phyloP scores from a whole-genome alignment of 53 echinoderm and acorn worm genomes.

The Holothuria leucospilota region DNA sequence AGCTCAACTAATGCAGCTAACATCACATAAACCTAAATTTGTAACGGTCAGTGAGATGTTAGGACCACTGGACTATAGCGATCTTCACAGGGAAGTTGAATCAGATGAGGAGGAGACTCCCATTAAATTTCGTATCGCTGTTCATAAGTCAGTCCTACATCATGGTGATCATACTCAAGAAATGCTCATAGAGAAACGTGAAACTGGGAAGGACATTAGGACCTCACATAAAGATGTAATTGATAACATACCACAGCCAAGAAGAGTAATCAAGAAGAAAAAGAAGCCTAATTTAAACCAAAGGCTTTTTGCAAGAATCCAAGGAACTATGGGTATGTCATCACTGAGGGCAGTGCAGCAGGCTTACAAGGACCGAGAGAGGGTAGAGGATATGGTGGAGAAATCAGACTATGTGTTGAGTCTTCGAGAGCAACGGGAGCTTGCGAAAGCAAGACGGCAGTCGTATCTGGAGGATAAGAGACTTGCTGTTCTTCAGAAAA shows the following conservation, averaged over 20 bases:
- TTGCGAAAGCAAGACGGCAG: slow-evolving; percentile 64
- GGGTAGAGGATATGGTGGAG: slow-evolving; percentile 62
- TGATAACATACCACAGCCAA: slow-evolving; percentile 59
- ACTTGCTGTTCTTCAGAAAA: slow-evolving; percentile 64
- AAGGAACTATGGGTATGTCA: slow-evolving; percentile 98
- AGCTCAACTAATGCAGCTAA: neutral
- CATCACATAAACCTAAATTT: neutral
- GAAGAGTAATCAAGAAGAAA: slow-evolving; percentile 53
- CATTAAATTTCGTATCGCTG: slow-evolving; percentile 80
- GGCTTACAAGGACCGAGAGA: slow-evolving; percentile 87
- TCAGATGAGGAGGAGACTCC: slow-evolving; percentile 49
- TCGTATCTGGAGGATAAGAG: slow-evolving; percentile 90
- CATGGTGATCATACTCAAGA: slow-evolving; percentile 76
- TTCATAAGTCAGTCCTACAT: slow-evolving; percentile 70
- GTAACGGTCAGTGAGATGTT: slow-evolving; percentile 86
- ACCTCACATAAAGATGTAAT: slow-evolving; percentile 69
- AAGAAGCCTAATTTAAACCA: slow-evolving; percentile 82
- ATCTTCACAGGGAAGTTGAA: slow-evolving; percentile 69
- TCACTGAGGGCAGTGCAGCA: slow-evolving; percentile 91
- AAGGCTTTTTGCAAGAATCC: slow-evolving; percentile 86
- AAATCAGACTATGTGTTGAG: slow-evolving; percentile 72
- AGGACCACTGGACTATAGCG: slow-evolving; percentile 70
- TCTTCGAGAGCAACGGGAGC: slow-evolving; percentile 75
- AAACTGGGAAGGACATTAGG: slow-evolving; percentile 85
- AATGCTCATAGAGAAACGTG: slow-evolving; percentile 73